phyloP scores from a whole-genome alignment of 2,888 invertebrate genomes.

The Eupithecia insigniata region DNA sequence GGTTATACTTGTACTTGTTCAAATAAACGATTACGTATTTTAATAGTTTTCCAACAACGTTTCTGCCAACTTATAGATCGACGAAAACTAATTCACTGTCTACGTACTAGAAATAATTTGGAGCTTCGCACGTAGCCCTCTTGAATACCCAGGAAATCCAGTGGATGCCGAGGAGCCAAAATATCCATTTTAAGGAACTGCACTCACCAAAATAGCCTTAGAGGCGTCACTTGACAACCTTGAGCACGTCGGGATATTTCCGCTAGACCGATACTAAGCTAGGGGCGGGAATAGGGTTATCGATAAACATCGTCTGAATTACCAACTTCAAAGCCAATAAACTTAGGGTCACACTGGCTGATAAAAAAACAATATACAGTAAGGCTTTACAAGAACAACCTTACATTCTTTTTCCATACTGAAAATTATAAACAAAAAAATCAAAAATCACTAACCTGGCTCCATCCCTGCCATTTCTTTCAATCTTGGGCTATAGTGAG shows the following conservation, averaged over 20 bases:
- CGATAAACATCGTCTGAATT: no score
- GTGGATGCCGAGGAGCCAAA: slow-evolving; percentile 23
- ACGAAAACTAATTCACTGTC: neutral
- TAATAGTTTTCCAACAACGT: neutral
- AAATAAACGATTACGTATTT: no score
- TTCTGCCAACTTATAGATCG: neutral
- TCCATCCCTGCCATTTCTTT: neutral
- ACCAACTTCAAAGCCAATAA: no score
- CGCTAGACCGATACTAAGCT: slow-evolving; percentile 21
- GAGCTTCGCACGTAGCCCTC: neutral
- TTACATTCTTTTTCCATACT: no score
- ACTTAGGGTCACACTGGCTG: no score
- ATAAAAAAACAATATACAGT: no score
- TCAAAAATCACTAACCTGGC: no score
- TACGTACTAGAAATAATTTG: neutral
- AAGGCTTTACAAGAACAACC: no score
- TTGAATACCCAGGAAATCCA: slow-evolving; percentile 12
- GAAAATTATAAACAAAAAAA: no score
- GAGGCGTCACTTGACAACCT: slow-evolving; percentile 35
- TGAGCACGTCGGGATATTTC: slow-evolving; percentile 37
- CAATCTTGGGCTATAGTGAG: neutral
- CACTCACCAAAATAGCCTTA: slow-evolving; percentile 35
- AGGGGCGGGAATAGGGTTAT: neutral
- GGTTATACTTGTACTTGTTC: no score
- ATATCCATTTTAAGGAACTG: slow-evolving; percentile 34